A percentile compares a stretch with the other conserved stretches of the same genome.
phyloP scores from a whole-genome alignment of 2,888 invertebrate species.

The Andrena flavipes region DNA sequence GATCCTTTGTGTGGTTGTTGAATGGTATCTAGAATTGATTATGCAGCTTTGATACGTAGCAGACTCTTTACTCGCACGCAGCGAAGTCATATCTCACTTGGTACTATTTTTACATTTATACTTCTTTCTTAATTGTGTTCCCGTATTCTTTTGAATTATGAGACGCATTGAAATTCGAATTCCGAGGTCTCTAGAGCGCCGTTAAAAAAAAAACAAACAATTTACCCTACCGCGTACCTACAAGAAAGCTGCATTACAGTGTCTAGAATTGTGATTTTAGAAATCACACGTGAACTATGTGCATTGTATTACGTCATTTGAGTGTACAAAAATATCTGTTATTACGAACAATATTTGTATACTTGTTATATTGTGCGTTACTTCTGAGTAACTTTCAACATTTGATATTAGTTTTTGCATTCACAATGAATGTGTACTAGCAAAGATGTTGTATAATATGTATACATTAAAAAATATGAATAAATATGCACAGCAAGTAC shows the following conservation, averaged over 20 bases:
- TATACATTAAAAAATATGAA: conserved; percentile 51
- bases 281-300: conserved; percentile 18
- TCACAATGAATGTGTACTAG: conserved; percentile 43
- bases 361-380: conserved; percentile 40
- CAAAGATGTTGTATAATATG: conserved; percentile 58
- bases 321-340: conserved; percentile 59
- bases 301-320: conserved; percentile 44
- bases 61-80: conserved; percentile 20
- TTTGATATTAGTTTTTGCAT: conserved; percentile 39
- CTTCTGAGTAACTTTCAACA: conserved; percentile 25
- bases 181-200: background rate
- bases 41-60: conserved; percentile 66
- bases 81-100: background rate
- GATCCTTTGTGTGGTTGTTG: conserved; percentile 26
- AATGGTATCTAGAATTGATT: conserved; percentile 54
- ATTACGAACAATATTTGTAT: conserved; percentile 52
- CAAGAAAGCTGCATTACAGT: conserved; percentile 67
- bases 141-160: background rate
- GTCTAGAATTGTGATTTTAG: conserved; percentile 49
- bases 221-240: conserved; percentile 66
- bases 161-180: background rate
- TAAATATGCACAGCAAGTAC: conserved; percentile 62
- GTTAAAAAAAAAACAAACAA: conserved; percentile 26
- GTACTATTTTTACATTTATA: conserved; percentile 9
- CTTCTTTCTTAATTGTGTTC: conserved; percentile 2